Base-by-base conservation (phyloP, 2,113 vertebrate genomes). In the Tor tambroides region DNA sequence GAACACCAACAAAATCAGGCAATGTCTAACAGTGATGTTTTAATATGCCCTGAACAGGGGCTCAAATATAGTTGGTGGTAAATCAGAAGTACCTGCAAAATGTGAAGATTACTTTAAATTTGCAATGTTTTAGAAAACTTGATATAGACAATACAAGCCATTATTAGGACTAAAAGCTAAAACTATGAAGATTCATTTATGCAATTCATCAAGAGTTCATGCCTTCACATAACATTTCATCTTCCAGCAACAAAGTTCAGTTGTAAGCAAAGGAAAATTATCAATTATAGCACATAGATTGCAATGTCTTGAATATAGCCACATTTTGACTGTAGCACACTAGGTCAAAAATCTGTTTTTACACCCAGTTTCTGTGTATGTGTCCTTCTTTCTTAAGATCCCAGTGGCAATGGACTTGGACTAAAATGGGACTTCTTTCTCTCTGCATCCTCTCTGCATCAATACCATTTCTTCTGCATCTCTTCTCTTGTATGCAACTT, bases 401-500 rank as follows among this genome's bases (percentile, higher is more conserved):
- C 28, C 23, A 21, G 9, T 63, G 90, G 59, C 6, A 10, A 49
- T 89, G 87, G 93, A 46, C 89, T 30, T 89, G 88, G 93, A 30
- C 90, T 38, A 94, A 91, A 91, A 84, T 86, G 83, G 76, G 80
- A 75, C 72, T 92, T 41, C 84, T 93, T 77, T 85, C 67, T 28
- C 4, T 90, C 7, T 75, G 86, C 87, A 67, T 91, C 46, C 28
- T 93, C 83, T 91, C 89, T 35, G 21, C 90, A 85, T 71, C 90
- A 79, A 71, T 88, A 75, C 91, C 89, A 26, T 38, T 90, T 87
- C 69, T 88, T 1, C 41, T 90, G 51, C 84, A n/a, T 41, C 21
- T 88, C 28, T 82, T 90, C 15, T 89, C 92, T 46, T 89, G 86
- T 80, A 88, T 93, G 79, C 92, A 92, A 85, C 88, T 93, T 71